Evolutionary conservation across 2,113 vertebrate genomes (phyloP).

Genomic region (Colistium nudipinnis): DNA sequence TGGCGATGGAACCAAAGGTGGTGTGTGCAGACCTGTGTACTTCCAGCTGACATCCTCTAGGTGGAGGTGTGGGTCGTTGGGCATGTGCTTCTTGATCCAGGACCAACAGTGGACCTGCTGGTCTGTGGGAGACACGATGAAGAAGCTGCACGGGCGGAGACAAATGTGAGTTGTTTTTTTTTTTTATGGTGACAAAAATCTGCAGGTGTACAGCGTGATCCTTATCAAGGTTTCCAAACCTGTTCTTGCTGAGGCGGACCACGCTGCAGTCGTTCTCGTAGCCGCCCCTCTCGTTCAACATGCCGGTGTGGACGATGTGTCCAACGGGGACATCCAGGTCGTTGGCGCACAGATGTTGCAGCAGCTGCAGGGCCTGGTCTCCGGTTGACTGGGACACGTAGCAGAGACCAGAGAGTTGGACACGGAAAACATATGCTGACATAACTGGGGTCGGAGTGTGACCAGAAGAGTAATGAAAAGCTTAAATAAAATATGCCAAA

Average conservation of each 20-base stretch:
- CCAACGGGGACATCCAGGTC: conserved; percentile 96
- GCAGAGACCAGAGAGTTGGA: conserved; percentile 1
- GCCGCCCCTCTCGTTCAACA: conserved; percentile 94
- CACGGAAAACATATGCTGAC: background rate
- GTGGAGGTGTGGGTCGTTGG: conserved; percentile 85
- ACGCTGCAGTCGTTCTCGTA: conserved; percentile 99
- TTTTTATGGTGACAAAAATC: background rate
- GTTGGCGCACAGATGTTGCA: conserved; percentile 94
- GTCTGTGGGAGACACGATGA: conserved; percentile 97
- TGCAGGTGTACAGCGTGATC: too few relatives aligned
- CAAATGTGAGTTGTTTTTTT: background rate
- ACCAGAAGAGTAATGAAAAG: background rate
- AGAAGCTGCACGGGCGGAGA: conserved; percentile 85
- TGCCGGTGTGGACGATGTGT: conserved; percentile 96
- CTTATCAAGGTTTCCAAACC: conserved; percentile 73
- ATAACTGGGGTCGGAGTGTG: background rate
- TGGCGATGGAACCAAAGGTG: background rate
- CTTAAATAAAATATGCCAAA: background rate
- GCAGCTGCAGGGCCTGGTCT: conserved; percentile 88
- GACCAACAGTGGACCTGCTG: conserved; percentile 98
- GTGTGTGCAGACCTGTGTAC: conserved; percentile 86
- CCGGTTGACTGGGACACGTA: conserved; percentile 81
- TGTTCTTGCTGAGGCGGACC: conserved; percentile 92
- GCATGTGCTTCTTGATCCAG: conserved; percentile 94
- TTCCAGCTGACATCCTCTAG: conserved; percentile 98